phyloP scores from a whole-genome alignment of 1,140 invertebrate genomes.

The Drosophila rhopaloa region DNA sequence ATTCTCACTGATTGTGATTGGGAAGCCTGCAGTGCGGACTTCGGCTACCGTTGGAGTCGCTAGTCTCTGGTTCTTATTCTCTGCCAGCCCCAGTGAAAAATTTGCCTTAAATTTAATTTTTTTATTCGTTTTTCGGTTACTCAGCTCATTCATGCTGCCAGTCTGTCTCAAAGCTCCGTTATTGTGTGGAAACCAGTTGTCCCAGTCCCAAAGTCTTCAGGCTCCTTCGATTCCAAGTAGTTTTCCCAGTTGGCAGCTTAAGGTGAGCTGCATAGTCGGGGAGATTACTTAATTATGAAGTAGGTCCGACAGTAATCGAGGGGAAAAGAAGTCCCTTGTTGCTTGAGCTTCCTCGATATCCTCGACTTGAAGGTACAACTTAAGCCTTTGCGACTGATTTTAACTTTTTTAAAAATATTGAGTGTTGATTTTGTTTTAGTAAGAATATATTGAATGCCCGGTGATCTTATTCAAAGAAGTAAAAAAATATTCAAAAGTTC shows the following conservation, averaged over 20 bases:
- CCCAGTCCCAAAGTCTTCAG: conserved; percentile 36
- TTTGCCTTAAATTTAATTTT: conserved; percentile 50
- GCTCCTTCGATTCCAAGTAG: background rate
- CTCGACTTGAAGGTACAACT: conserved; percentile 5
- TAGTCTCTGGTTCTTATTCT: conserved; percentile 25
- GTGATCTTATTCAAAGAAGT: too few species aligned
- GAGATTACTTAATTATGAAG: conserved; percentile 81
- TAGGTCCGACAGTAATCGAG: conserved; percentile 29
- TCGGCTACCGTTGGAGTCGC: conserved; percentile 55
- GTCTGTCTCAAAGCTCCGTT: conserved; percentile 61
- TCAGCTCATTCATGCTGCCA: conserved; percentile 47
- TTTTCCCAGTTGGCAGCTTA: conserved; percentile 59
- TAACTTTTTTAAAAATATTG: background rate
- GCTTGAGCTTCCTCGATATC: conserved; percentile 30
- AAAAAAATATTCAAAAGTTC: too few species aligned
- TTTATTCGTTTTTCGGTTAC: conserved; percentile 58
- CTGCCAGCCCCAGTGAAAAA: conserved; percentile 40
- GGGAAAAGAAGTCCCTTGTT: background rate
- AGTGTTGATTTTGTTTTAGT: background rate
- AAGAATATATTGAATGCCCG: too few species aligned
- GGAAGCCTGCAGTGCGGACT: conserved; percentile 66
- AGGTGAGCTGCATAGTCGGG: conserved; percentile 66
- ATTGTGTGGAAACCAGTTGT: conserved; percentile 66
- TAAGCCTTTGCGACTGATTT: conserved; percentile 3
- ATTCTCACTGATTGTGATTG: conserved; percentile 39